Base-by-base conservation (phyloP, 30 jellyfish, hydroid and myxozoan species). In the Turritopsis dohrnii region DNA sequence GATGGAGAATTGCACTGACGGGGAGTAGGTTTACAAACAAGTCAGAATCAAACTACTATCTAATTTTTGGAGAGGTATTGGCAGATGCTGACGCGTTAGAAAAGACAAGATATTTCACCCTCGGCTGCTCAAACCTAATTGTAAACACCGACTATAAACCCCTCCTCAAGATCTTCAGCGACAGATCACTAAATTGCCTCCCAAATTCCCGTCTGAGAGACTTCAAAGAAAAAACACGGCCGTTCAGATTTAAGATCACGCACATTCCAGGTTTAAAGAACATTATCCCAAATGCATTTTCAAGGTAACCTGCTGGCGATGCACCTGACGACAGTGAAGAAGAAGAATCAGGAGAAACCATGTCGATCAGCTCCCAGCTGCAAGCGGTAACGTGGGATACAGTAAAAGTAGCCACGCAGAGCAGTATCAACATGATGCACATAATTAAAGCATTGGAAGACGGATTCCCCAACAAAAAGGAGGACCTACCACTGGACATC, bases 141-240 rank as follows among this genome's bases (percentile, higher is more conserved):
- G 81, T 72, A 29, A 72, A 72, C 81, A 72, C 81, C 28, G 81
- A 72, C 81, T 0, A 72, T 72, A 72, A 72, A 72, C 81, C 81
- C 21, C 81, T 72, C 30, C 81, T 72, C 81, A 72, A 72, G 30
- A 72, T 72, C 81, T 72, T 72, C 28, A 25, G 81, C 28, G 81
- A 72, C 81, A 72, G 81, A 25, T 72, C 81, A 19, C 81, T 72
- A 1, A 72, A 72, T 72, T 23, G 24, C 81, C 21, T 72, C 21
- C 81, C 81, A 18, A 72, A 72, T 25, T 19, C 81, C 24, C 81
- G 81, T 25, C 81, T 72, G 21, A 72, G 81, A 25, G 81, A 72
- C n/a, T n/a, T n/a, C n/a, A n/a, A n/a, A n/a, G n/a, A n/a, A n/a
- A n/a, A n/a, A n/a, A n/a, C n/a, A n/a, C 81, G 21, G 24, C 1